Evolutionary conservation across 2,113 vertebrate species (phyloP).

Genomic region (Anas platyrhynchos): DNA sequence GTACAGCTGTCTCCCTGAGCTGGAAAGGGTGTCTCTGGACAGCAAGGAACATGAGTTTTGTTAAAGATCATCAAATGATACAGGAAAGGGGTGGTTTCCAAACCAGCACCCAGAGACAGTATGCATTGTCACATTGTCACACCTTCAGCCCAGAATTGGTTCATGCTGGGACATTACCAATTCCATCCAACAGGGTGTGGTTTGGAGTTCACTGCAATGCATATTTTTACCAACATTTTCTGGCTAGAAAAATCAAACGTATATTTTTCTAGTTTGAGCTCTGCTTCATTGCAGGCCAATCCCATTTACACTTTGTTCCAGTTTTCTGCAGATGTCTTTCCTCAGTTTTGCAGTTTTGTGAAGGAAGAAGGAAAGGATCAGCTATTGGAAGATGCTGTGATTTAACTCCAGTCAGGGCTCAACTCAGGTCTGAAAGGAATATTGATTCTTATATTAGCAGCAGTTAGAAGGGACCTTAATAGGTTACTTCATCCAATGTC

Average conservation of each 20-base stretch:
- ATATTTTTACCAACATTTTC: slow-evolving; percentile 76
- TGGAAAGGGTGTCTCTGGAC: background rate
- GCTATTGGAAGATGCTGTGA: background rate
- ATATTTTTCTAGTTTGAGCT: slow-evolving; percentile 63
- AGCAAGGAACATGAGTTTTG: background rate
- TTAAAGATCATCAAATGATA: background rate
- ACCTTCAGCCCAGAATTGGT: background rate
- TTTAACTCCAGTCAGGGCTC: background rate
- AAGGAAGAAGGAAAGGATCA: slow-evolving; percentile 32
- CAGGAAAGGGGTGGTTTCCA: background rate
- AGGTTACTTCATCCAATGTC: background rate
- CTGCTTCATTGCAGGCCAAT: slow-evolving; percentile 46
- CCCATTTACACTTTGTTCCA: background rate
- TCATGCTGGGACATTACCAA: background rate
- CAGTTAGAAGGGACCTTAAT: background rate
- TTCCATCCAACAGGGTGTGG: background rate
- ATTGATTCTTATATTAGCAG: background rate
- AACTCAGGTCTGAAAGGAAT: background rate
- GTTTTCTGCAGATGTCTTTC: background rate
- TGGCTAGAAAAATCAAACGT: slow-evolving; percentile 67
- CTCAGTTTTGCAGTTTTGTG: background rate
- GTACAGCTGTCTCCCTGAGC: background rate
- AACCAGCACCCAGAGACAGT: background rate
- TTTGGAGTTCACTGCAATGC: background rate
- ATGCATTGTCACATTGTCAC: background rate